phyloP scores from a whole-genome alignment of 2,113 vertebrate genomes.

The Centropristis striata region DNA sequence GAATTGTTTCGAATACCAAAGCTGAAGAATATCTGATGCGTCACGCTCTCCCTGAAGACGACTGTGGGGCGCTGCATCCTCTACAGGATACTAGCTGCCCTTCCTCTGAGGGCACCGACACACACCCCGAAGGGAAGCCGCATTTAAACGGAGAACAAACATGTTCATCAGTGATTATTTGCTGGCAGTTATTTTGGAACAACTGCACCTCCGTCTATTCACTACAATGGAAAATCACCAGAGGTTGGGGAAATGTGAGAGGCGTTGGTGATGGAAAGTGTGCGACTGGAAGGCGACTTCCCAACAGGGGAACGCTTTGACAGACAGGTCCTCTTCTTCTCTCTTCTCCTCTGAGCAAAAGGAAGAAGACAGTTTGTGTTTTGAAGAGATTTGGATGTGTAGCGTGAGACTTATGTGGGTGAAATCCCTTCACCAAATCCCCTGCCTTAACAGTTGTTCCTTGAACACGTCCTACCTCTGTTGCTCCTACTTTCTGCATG shows the following conservation, averaged over 20 bases:
- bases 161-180: slow-evolving; percentile 23
- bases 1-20: neutral
- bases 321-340: neutral
- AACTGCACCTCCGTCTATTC: slow-evolving; percentile 30
- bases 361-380: slow-evolving; percentile 2
- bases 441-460: slow-evolving; percentile 57
- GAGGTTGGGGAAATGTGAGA: neutral
- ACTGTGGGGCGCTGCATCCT: slow-evolving; percentile 6
- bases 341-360: slow-evolving; percentile 2
- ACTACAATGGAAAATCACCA: slow-evolving; percentile 39
- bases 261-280: slow-evolving; percentile 8
- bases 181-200: slow-evolving; percentile 32
- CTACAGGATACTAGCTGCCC: slow-evolving; percentile 3
- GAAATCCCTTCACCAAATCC: slow-evolving; percentile 66
- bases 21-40: neutral
- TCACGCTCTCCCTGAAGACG: slow-evolving; percentile 13
- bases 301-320: neutral
- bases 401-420: slow-evolving; percentile 51
- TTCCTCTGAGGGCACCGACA: slow-evolving; percentile 16
- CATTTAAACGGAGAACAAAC: slow-evolving; percentile 33
- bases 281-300: slow-evolving; percentile 8
- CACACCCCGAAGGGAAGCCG: slow-evolving; percentile 21
- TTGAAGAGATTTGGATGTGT: slow-evolving; percentile 23
- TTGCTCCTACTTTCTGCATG: slow-evolving; percentile 56
- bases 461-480: slow-evolving; percentile 45